Evolutionary conservation across 2,888 invertebrate species (phyloP), one percentile per base, ranked within the genome.

Genomic region (Panopea generosa): DNA sequence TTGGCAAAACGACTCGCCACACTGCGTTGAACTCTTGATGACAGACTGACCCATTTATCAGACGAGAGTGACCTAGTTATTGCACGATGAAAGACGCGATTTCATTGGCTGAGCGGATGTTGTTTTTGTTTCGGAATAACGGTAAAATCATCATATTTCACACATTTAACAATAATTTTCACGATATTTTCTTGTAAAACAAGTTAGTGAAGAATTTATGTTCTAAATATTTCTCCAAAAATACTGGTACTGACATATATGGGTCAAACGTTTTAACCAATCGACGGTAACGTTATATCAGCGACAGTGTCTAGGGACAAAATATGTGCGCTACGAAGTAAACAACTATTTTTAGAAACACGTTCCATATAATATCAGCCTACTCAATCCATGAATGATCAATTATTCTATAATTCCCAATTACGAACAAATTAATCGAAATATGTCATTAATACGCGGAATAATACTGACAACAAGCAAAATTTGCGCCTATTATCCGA

Each of bases 41-140:
- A 87, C 87, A 83, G 87, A 86, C 82, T 86, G 86, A 88, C 87
- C 82, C 76, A 87, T 82, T 83, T 86, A 80, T 76, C 75, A 73
- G 76, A 74, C 81, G 69, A 79, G 71, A 77, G 40, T 78, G 78
- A 78, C 78, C 78, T 63, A 78, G 43, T 67, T 78, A 59, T 61
- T 52, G 2, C 3, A 3, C 26, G 2, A 45, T 52, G 45, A 49
- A 40, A 67, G 33, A 60, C 4, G 11, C 20, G 20, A 29, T 78
- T 71, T 78, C 74, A 78, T 78, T 78, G 78, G 78, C 7, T 62
- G 29, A 40, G 67, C 59, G 71, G 72, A 77, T 71, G 77, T 77
- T 77, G 77, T 77, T 77, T 77, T 67, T 72, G 77, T 52, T 14
- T 22, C 22, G 7, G 16, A 43, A 50, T 53, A n/a, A n/a, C 14